These are phyloP conservation scores for Chydorus sphaericus DNA, from an alignment of 2,888 invertebrate genomes.

Conservation along the genomic window DNA sequence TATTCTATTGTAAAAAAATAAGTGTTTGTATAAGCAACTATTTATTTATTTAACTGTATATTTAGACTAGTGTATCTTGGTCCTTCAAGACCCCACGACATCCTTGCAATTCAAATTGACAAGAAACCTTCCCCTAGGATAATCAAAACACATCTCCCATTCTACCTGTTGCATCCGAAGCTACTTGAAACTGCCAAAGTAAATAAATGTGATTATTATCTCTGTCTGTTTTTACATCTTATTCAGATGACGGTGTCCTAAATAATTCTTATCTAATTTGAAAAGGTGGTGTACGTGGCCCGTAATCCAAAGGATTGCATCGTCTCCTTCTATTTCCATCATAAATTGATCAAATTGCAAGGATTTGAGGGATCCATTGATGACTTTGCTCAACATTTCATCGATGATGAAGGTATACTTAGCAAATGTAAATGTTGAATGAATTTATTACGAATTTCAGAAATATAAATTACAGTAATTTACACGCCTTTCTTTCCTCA, in stretches of 20 bases:
- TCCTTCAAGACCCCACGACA: too few species aligned
- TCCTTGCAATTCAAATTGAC: too few species aligned
- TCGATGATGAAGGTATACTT: conserved; percentile 31
- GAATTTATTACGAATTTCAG: neutral
- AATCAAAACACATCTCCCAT: conserved; percentile 26
- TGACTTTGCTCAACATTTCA: conserved; percentile 44
- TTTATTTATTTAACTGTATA: too few species aligned
- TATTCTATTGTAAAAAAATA: too few species aligned
- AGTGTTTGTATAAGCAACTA: too few species aligned
- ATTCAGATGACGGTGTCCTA: too few species aligned
- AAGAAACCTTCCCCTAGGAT: conserved; percentile 21
- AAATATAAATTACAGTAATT: conserved; percentile 31
- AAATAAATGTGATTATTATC: too few species aligned
- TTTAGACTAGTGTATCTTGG: too few species aligned
- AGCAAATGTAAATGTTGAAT: neutral
- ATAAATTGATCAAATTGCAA: conserved; percentile 45
- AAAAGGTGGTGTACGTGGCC: conserved; percentile 70
- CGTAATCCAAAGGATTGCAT: conserved; percentile 74
- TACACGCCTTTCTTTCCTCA: conserved; percentile 69
- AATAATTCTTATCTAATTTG: too few species aligned
- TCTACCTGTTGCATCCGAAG: conserved; percentile 22
- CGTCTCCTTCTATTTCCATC: conserved; percentile 68
- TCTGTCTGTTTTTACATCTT: too few species aligned
- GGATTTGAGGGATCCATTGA: conserved; percentile 39
- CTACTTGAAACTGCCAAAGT: conserved; percentile 36